A percentile compares a stretch with the other conserved stretches of the same genome.
phyloP scores from a whole-genome alignment of 2,113 vertebrate genomes.

The Verasper variegatus region DNA sequence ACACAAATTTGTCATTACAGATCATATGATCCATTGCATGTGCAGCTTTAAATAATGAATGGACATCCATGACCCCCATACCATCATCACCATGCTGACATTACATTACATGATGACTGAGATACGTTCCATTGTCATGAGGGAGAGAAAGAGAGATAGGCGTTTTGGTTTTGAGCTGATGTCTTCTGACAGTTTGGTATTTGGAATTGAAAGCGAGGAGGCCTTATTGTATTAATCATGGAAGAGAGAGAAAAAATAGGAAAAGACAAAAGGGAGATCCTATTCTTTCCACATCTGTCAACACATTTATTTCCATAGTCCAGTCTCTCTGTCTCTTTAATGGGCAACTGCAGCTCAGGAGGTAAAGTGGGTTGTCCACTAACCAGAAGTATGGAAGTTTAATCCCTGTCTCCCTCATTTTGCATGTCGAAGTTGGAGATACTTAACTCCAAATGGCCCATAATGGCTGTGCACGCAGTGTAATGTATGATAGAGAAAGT shows the following conservation, averaged over 20 bases:
- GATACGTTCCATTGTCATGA: conserved; percentile 7
- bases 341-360: neutral
- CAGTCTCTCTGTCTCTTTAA: neutral
- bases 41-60: too few relatives aligned
- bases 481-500: too few relatives aligned
- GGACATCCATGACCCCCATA: too few relatives aligned
- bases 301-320: conserved; percentile 24
- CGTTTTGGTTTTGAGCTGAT: conserved; percentile 53
- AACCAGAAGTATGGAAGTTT: too few relatives aligned
- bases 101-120: neutral
- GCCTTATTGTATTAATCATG: conserved; percentile 66
- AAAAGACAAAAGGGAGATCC: conserved; percentile 52
- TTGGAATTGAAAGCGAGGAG: conserved; percentile 62
- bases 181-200: conserved; percentile 69
- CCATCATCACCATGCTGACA: too few relatives aligned
- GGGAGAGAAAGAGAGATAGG: neutral
- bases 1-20: too few relatives aligned
- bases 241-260: conserved; percentile 43
- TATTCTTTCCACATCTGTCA: conserved; percentile 34
- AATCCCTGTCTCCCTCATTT: too few relatives aligned
- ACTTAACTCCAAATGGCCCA: too few relatives aligned
- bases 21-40: too few relatives aligned
- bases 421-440: too few relatives aligned
- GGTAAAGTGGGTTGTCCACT: neutral
- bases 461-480: too few relatives aligned